Conservation (phyloP, 2,113 vertebrate genomes). For the Rafetus swinhoei region DNA sequence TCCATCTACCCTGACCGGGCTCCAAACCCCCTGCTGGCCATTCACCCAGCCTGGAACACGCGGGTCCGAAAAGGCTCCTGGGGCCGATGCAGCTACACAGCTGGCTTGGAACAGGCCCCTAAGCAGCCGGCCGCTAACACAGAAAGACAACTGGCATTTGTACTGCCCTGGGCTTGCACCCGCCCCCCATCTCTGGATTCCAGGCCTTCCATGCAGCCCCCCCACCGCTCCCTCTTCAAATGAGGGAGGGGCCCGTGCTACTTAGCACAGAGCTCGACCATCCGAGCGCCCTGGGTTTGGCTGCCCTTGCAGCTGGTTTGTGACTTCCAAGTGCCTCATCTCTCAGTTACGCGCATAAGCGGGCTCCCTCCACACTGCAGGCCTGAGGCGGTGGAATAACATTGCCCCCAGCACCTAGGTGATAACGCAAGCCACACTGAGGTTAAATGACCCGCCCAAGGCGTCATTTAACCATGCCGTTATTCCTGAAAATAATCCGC, state of each 20-base stretch:
- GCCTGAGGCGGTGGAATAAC: not conserved
- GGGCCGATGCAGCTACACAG: constrained; percentile 20
- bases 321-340: not conserved
- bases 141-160: not conserved
- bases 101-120: accelerated
- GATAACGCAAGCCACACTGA: not conserved
- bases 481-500: too few species aligned
- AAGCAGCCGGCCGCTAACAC: not conserved
- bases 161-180: not conserved
- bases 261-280: not conserved
- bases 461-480: accelerated
- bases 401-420: not conserved
- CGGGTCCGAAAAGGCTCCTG: not conserved
- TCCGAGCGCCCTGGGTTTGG: not conserved
- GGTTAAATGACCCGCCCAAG: not conserved
- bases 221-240: not conserved
- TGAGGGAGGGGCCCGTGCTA: not conserved
- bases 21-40: not conserved
- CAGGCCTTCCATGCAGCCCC: accelerated
- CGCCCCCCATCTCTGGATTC: constrained; percentile 37
- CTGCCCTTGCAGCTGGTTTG: not conserved
- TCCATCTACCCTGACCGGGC: not conserved
- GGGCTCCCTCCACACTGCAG: not conserved
- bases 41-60: not conserved
- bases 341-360: accelerated